Conservation (phyloP, 2,888 invertebrate species). For the Zootermopsis nevadensis region DNA sequence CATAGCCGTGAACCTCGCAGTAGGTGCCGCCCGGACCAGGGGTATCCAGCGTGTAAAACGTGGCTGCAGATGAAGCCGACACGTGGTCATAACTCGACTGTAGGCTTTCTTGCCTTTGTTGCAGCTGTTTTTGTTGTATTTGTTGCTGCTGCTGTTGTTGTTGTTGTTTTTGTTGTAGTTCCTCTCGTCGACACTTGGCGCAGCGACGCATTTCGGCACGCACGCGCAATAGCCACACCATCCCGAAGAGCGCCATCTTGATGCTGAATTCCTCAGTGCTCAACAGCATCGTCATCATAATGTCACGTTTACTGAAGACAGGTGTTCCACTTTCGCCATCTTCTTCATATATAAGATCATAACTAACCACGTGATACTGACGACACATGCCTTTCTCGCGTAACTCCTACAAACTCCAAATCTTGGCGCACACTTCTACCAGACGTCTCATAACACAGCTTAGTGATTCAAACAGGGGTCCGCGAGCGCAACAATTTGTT, state of each 20-base stretch:
- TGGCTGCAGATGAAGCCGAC: conserved; percentile 60
- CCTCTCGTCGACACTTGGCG: conserved; percentile 74
- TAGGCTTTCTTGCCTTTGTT: conserved; percentile 48
- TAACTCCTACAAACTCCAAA: background rate
- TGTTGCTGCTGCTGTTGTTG: conserved; percentile 56
- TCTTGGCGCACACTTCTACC: background rate
- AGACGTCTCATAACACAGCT: background rate
- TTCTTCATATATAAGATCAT: background rate
- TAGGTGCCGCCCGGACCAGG: conserved; percentile 66
- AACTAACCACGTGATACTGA: background rate
- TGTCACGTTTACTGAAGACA: background rate
- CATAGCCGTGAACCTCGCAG: conserved; percentile 71
- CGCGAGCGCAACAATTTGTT: background rate
- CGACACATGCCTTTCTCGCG: conserved; percentile 30
- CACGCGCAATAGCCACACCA: conserved; percentile 86
- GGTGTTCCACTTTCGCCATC: background rate
- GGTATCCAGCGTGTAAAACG: conserved; percentile 67
- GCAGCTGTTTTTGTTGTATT: conserved; percentile 46
- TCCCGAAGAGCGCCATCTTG: conserved; percentile 87
- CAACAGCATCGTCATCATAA: conserved; percentile 39
- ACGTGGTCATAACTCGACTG: conserved; percentile 45
- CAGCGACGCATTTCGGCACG: conserved; percentile 83
- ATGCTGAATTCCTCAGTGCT: conserved; percentile 8
- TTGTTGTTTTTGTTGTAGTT: conserved; percentile 60
- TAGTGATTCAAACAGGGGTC: background rate